Evolutionary conservation across 2,888 invertebrate genomes (phyloP), one percentile per base, ranked within the genome.

Genomic region (Adelognathus sp.): DNA sequence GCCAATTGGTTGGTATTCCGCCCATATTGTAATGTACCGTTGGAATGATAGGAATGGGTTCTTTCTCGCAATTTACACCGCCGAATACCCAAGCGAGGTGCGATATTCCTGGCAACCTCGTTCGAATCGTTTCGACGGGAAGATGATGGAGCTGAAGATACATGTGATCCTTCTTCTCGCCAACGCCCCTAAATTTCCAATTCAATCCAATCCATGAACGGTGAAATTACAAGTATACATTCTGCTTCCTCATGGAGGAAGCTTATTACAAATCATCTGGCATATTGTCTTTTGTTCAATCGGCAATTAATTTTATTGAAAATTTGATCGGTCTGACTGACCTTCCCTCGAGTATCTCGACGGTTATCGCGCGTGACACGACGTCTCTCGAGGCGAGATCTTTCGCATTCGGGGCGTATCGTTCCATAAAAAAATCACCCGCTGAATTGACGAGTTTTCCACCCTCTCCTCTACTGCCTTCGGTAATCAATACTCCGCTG

Each of bases 21-120:
- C 99, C 99, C 99, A 99, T 99, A 90, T 99, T 99, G 92, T 99
- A 99, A 90, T 99, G 99, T 11, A 99, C 99, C 0, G 99, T 99
- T 6, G 99, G 99, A 84, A 99, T 92, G 56, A 99, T 98, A 0
- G 99, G 99, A 85, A 99, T 98, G 11, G 99, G 98, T 86, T 99
- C 98, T 84, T 97, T 95, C 27, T 98, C 98, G 39, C 99, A 98
- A 92, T 99, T 98, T 6, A 99, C 99, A 6, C 98, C 99, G 27
- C 99, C 97, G 92, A 99, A 99, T 88, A 99, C 98, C 97, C 97
- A 97, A 2, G 99, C 98, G 0, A 99, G 98, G 93, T 99, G 99
- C 0, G 98, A 97, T 92, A 99, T 99, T 76, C 99, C 99, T 33
- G 98, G 98, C 88, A 98, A 92, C 58, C 96, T 94, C 84, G 93